These are phyloP conservation scores for Forpus xanthops DNA, from an alignment of 2,797 vertebrate species.

Conservation along the genomic window DNA sequence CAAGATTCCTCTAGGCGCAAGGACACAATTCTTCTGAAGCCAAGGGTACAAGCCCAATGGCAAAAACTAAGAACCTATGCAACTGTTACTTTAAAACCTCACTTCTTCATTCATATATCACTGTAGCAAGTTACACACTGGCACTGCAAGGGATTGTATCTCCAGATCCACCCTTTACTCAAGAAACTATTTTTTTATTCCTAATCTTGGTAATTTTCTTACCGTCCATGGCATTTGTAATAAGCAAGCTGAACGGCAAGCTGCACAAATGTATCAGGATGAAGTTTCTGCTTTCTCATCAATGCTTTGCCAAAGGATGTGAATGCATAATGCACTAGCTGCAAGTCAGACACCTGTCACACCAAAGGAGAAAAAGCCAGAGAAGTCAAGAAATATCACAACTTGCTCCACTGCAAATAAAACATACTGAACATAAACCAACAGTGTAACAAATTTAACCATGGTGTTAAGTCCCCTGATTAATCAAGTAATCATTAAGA, in stretches of 20 bases:
- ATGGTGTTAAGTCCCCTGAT: not conserved
- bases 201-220: conserved; percentile 5
- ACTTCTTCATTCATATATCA: not conserved
- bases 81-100: not conserved
- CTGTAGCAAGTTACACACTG: not conserved
- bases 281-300: conserved; percentile 86
- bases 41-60: not conserved
- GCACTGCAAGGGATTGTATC: not conserved
- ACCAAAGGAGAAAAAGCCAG: not conserved
- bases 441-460: not conserved
- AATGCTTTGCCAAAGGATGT: conserved; percentile 89
- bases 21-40: not conserved
- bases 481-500: not conserved
- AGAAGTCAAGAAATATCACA: not conserved
- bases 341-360: conserved; percentile 82
- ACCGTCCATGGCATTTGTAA: conserved; percentile 86
- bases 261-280: conserved; percentile 94
- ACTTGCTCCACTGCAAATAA: not conserved
- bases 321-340: conserved; percentile 84
- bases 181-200: not conserved
- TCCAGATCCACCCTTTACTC: not conserved
- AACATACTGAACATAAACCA: not conserved
- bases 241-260: conserved; percentile 92
- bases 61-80: not conserved
- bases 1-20: not conserved